Evolutionary conservation across 92 coral and sea anemone genomes (phyloP), one percentile per base, ranked within the genome.

Genomic region (Parazoanthus atlanticus): DNA sequence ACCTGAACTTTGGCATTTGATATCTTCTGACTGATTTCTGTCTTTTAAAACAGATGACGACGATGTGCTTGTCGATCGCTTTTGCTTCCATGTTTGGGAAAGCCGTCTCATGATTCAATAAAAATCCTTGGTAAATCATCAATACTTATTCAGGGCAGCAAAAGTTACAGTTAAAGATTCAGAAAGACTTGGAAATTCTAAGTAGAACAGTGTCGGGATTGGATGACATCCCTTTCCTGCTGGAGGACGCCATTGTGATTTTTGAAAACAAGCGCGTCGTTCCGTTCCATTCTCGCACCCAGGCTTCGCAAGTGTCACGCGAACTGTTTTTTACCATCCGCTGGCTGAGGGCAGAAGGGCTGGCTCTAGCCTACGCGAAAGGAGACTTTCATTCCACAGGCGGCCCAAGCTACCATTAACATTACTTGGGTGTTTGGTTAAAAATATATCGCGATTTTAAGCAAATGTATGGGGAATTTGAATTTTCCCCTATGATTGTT

Each of bases 81-180:
- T 84, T 70, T 84, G 87, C 64, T 71, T 70, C 87, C 87, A 84
- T 84, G 87, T 84, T 30, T 84, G 87, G 16, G 87, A 84, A 46
- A 84, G 67, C 34, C 87, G 87, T 54, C 54, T 84, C 87, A 84
- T 84, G 31, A 6, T 32, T 70, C 21, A 58, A n/a, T 40, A 8
- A 2, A 46, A 69, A 28, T 70, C 26, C n/a, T 70, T 43, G 73
- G 25, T 30, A 40, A 47, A 19, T 54, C 72, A 80, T 80, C 85
- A 31, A 58, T 46, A 36, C 40, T 61, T 80, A 54, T 32, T 19
- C 43, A 80, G 19, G 26, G 16, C 41, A 17, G 34, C 64, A 43
- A 11, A 34, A 76, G 6, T 6, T 1, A 12, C 58, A 52, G 58
- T 13, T 52, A 34, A 23, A 21, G 69, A 75, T 75, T 33, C 49